phyloP scores from a whole-genome alignment of 2,113 vertebrate species.

The Onychostruthus taczanowskii region DNA sequence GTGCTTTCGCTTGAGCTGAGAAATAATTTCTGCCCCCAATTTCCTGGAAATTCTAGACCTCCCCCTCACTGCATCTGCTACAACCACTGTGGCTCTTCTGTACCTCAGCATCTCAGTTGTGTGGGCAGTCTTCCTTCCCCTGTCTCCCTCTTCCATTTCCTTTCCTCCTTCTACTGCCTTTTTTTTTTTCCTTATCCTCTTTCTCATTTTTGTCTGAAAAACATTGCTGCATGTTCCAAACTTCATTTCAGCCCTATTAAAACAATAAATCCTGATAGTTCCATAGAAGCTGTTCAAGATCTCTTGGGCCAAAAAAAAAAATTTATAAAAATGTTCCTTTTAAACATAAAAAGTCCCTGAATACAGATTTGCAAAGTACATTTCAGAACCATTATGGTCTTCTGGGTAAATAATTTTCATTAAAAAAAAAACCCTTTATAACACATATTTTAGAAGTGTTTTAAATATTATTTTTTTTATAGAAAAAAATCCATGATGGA shows the following conservation, averaged over 20 bases:
- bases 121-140: background rate
- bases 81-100: background rate
- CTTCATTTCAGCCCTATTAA: constrained; percentile 60
- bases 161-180: background rate
- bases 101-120: background rate
- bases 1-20: background rate
- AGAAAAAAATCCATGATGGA: constrained; percentile 58
- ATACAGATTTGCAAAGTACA: constrained; percentile 63
- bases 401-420: constrained; percentile 75
- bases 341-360: constrained; percentile 46
- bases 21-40: background rate
- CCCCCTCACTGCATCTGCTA: background rate
- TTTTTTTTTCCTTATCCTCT: background rate
- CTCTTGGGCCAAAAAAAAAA: constrained; percentile 56
- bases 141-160: background rate
- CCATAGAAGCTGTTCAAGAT: constrained; percentile 62
- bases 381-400: constrained; percentile 69
- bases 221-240: constrained; percentile 1
- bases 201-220: constrained; percentile 21
- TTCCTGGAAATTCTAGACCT: background rate
- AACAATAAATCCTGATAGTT: constrained; percentile 68
- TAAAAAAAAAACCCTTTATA: constrained; percentile 58
- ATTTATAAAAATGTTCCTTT: background rate
- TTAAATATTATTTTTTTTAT: constrained; percentile 64
- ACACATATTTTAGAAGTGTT: constrained; percentile 60